Evolutionary conservation across 1,140 invertebrate genomes (phyloP).

Genomic region (Idris sp.): DNA sequence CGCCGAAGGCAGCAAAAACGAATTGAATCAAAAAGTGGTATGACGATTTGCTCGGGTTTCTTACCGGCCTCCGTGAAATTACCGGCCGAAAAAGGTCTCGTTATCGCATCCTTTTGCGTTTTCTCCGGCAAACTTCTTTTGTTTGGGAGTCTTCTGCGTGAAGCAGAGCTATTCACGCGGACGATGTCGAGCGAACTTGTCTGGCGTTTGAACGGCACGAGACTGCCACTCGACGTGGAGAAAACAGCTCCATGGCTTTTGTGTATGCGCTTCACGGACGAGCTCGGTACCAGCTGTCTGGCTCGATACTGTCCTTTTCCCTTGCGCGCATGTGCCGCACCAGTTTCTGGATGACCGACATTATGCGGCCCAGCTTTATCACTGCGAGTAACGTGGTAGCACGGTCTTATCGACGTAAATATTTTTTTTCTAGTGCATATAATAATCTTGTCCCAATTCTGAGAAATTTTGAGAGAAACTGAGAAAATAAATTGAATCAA

Average conservation of each 20-base stretch:
- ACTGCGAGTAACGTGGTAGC: conserved; percentile 3
- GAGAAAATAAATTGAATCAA: no score
- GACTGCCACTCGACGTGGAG: conserved; percentile 59
- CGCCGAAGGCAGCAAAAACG: background rate
- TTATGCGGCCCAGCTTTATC: conserved; percentile 29
- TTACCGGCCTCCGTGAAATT: conserved; percentile 72
- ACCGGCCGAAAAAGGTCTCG: conserved; percentile 67
- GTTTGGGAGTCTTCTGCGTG: conserved; percentile 54
- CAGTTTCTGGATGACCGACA: conserved; percentile 57
- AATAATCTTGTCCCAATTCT: no score
- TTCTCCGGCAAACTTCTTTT: no score
- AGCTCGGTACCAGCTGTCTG: conserved; percentile 72
- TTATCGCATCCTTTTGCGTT: conserved; percentile 66
- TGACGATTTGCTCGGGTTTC: conserved; percentile 44
- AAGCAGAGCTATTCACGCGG: conserved; percentile 52
- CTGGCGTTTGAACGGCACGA: conserved; percentile 57
- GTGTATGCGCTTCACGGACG: conserved; percentile 65
- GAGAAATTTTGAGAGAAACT: no score
- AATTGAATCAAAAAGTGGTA: no score
- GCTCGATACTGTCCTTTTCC: conserved; percentile 74
- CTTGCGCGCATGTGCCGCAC: conserved; percentile 72
- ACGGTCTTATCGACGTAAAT: conserved; percentile 27
- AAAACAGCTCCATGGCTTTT: conserved; percentile 60
- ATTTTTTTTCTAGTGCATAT: no score
- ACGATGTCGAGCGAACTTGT: conserved; percentile 44